Base-by-base conservation (phyloP, 2,888 invertebrate species). In the Synergus laeviventris region DNA sequence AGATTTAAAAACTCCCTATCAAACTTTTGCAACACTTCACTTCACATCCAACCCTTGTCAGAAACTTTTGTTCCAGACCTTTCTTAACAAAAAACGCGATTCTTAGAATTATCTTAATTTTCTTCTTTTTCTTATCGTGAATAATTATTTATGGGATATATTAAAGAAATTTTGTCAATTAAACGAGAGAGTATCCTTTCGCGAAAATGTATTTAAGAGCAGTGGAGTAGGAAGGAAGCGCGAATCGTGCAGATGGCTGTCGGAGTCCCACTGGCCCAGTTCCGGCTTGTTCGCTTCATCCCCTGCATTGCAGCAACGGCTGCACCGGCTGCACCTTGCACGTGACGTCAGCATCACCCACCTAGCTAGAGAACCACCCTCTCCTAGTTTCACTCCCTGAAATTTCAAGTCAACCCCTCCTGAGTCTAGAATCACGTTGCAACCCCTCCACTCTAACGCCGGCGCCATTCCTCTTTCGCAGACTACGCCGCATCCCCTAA, bases 251-350 rank as follows among this genome's bases (percentile, higher is more conserved):
- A 88, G 88, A 89, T 89, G 89, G 86, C 87, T 87, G 87, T 86
- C 85, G 86, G 79, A 89, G 89, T 88, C 89, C 89, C 87, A 90
- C 89, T 90, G 89, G 89, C 89, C 89, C 89, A 90, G 87, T 89
- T 90, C 87, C 85, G 81, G 82, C 81, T 81, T 83, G 81, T 82
- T 84, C 84, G 84, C 86, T 84, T 84, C 85, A 85, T 87, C 87
- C 84, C 88, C 86, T 76, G 79, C 61, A 76, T 73, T 42, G 64
- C 84, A 84, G 85, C 85, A 76, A 18, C 73, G 85, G 86, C 84
- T 84, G 85, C 85, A 76, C 24, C 73, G 85, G 86, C 84, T 87
- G 87, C 88, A 88, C 87, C 87, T 89, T 88, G 86, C 73, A 73
- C 86, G 86, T 89, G 86, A 89, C 87, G 87, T 87, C 87, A 87